Base-by-base conservation (phyloP, 2,797 vertebrate genomes). In the Buphagus erythrorhynchus region DNA sequence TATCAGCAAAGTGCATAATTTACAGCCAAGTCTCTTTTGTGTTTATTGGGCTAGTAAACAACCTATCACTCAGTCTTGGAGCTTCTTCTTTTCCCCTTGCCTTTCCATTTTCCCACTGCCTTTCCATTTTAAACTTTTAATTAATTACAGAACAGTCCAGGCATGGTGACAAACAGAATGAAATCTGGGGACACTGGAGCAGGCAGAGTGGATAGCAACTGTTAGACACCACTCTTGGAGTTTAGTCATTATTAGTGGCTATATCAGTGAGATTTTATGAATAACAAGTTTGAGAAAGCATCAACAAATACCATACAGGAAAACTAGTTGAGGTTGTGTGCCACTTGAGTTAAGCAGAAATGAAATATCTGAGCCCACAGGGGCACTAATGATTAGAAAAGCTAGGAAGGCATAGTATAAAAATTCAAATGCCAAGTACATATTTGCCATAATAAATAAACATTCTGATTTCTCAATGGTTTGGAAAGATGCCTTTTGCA, bases 111-210 rank as follows among this genome's bases (percentile, higher is more conserved):
- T 87, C 38, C 20, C 25, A n/a, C 36, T 76, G 33, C 36, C 57
- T 69, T 85, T 96, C 43, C 26, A 20, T 92, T 95, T 96, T 76
- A 79, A 88, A 13, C 26, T 95, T 95, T 72, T 71, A 91, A 83
- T 93, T 90, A 89, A 89, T 92, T 91, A 68, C 19, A 51, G 38
- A 91, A 59, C 33, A 59, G 29, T 57, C 25, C 43, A 84, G 77
- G 31, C 36, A 49, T 29, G 24, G 9, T 68, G 55, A 20, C 42
- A 92, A 91, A 79, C 31, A 72, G 16, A 88, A 94, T 40, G 20
- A 84, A 90, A 93, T 79, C 68, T 66, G 61, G 80, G 54, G 58
- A 19, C 71, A 29, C 5, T 11, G 26, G 5, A 38, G 21, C 5
- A 88, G 24, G 28, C 57, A 80, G 19, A 36, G 9, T 22, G 11